Evolutionary conservation across 2,888 invertebrate genomes (phyloP).

Genomic region (Fragum sueziense): DNA sequence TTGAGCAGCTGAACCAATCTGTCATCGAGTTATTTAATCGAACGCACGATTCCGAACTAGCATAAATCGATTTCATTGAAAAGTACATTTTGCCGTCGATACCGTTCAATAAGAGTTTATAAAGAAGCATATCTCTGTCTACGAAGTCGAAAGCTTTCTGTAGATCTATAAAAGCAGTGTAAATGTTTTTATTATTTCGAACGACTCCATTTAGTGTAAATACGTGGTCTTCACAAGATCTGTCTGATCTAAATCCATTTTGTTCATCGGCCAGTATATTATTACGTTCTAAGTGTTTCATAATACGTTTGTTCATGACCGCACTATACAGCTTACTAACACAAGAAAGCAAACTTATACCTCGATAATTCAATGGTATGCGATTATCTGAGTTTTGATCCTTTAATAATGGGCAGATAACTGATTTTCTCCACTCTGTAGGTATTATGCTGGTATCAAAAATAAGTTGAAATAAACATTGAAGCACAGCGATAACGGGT

Average conservation of each 20-base stretch:
- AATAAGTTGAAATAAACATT: slow-evolving; percentile 33
- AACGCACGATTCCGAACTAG: too few relatives aligned
- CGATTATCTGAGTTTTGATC: slow-evolving; percentile 5
- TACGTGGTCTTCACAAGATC: slow-evolving; percentile 48
- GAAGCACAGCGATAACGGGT: slow-evolving; percentile 10
- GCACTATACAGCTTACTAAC: slow-evolving; percentile 44
- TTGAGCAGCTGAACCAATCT: too few relatives aligned
- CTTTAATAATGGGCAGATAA: slow-evolving; percentile 21
- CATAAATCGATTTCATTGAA: too few relatives aligned
- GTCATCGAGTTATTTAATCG: too few relatives aligned
- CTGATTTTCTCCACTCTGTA: slow-evolving; percentile 26
- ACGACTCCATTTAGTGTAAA: slow-evolving; percentile 36
- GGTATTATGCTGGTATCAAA: slow-evolving; percentile 38
- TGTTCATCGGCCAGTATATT: slow-evolving; percentile 42
- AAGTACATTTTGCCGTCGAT: too few relatives aligned
- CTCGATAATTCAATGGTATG: slow-evolving; percentile 22
- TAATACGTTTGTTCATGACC: slow-evolving; percentile 33
- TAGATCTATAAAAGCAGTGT: too few relatives aligned
- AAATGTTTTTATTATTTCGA: slow-evolving; percentile 9
- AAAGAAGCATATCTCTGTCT: too few relatives aligned
- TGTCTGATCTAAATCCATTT: slow-evolving; percentile 38
- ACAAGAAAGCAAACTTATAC: slow-evolving; percentile 34
- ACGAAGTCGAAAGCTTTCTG: too few relatives aligned
- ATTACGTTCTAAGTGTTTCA: slow-evolving; percentile 19
- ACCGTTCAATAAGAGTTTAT: too few relatives aligned